Evolutionary conservation across 2,888 invertebrate genomes (phyloP).

Genomic region (Pelosia muscerda): DNA sequence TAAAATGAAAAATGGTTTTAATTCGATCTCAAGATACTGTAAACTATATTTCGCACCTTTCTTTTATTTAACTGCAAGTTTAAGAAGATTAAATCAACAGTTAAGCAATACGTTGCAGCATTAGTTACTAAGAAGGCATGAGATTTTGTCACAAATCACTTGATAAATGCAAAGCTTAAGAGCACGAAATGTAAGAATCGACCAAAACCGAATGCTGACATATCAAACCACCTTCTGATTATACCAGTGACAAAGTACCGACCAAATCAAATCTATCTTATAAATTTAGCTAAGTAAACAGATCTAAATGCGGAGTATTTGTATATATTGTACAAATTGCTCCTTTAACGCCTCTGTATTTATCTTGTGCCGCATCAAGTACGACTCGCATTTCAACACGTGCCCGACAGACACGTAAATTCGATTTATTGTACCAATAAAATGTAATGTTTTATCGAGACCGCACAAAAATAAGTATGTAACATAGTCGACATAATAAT

Average conservation of each 20-base stretch:
- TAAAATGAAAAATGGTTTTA: slow-evolving; percentile 29
- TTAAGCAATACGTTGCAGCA: slow-evolving; percentile 60
- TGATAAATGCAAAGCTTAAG: slow-evolving; percentile 45
- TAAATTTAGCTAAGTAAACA: slow-evolving; percentile 61
- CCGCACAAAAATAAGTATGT: slow-evolving; percentile 60
- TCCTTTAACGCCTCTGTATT: slow-evolving; percentile 71
- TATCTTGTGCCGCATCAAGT: slow-evolving; percentile 69
- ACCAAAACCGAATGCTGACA: slow-evolving; percentile 38
- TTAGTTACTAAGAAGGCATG: slow-evolving; percentile 50
- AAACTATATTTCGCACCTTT: slow-evolving; percentile 56
- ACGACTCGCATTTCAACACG: slow-evolving; percentile 66
- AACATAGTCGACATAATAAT: slow-evolving; percentile 50
- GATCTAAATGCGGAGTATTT: slow-evolving; percentile 73
- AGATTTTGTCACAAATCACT: slow-evolving; percentile 50
- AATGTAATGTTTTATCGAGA: slow-evolving; percentile 45
- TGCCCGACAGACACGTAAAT: slow-evolving; percentile 41
- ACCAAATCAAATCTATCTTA: slow-evolving; percentile 56
- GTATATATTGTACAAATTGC: slow-evolving; percentile 76
- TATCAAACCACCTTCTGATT: slow-evolving; percentile 29
- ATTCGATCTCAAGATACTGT: slow-evolving; percentile 43
- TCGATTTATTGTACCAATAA: slow-evolving; percentile 63
- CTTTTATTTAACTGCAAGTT: slow-evolving; percentile 47
- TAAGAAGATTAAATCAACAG: slow-evolving; percentile 64
- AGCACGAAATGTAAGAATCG: slow-evolving; percentile 40
- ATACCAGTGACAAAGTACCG: slow-evolving; percentile 42